Percentiles rank a stretch among this genome's conserved stretches.
These are phyloP conservation scores for Zaprionus vittiger DNA, from an alignment of 1,140 invertebrate species.

Conservation along the genomic window DNA sequence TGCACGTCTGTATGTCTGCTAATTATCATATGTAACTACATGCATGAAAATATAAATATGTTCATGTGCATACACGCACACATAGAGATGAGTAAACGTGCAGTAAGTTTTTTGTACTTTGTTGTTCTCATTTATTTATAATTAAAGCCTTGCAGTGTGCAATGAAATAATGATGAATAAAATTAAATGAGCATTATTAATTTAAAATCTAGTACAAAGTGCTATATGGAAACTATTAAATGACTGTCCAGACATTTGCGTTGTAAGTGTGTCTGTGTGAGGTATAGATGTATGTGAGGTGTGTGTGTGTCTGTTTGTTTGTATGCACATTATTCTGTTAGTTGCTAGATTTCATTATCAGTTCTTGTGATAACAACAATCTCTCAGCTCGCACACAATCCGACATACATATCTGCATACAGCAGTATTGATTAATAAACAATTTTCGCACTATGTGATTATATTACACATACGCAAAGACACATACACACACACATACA, in stretches of 20 bases:
- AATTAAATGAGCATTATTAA: constrained; percentile 35
- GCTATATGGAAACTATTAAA: constrained; percentile 51
- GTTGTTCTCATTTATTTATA: constrained; percentile 28
- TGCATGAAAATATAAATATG: background rate
- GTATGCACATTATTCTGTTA: constrained; percentile 27
- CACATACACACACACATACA: background rate
- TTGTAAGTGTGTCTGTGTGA: constrained; percentile 18
- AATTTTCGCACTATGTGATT: constrained; percentile 64
- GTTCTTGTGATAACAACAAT: constrained; percentile 50
- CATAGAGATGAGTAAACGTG: background rate
- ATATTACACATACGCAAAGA: constrained; percentile 8
- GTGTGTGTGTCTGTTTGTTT: constrained; percentile 16
- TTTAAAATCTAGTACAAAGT: constrained; percentile 51
- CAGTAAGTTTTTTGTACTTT: constrained; percentile 11
- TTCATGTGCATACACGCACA: background rate
- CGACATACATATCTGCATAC: constrained; percentile 26
- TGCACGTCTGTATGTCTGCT: background rate
- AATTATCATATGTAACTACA: constrained; percentile 7
- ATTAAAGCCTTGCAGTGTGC: constrained; percentile 22
- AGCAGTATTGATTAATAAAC: constrained; percentile 75
- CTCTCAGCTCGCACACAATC: constrained; percentile 9
- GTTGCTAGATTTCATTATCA: constrained; percentile 53
- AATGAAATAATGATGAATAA: constrained; percentile 33
- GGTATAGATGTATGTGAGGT: background rate
- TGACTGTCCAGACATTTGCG: constrained; percentile 53